A percentile compares a stretch with the other conserved stretches of the same genome.
phyloP scores from a whole-genome alignment of 2,888 invertebrate species.

The Drosophila neonasuta region DNA sequence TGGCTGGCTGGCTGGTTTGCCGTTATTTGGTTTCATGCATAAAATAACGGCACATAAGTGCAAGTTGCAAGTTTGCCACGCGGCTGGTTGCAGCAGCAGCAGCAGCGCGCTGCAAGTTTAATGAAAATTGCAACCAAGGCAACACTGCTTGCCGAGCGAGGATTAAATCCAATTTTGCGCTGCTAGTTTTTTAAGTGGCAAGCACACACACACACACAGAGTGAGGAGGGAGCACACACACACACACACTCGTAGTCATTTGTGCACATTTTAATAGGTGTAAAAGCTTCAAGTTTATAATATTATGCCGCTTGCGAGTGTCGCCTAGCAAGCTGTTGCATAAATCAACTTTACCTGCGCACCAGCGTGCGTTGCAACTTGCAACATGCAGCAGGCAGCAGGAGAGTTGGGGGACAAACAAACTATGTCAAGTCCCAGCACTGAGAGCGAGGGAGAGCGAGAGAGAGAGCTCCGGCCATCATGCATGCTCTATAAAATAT shows the following conservation, averaged over 20 bases:
- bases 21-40: constrained; percentile 76
- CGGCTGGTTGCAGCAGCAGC: constrained; percentile 7
- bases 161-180: constrained; percentile 70
- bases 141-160: constrained; percentile 33
- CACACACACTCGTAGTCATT: constrained; percentile 33
- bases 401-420: background rate
- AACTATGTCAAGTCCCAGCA: constrained; percentile 56
- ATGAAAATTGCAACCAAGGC: constrained; percentile 61
- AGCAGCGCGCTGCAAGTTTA: constrained; percentile 58
- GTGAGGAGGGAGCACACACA: background rate
- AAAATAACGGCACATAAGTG: constrained; percentile 71
- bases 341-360: constrained; percentile 65
- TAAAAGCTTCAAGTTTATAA: constrained; percentile 68
- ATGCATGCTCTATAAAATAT: constrained; percentile 73
- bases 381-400: constrained; percentile 6
- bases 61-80: constrained; percentile 49
- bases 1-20: constrained; percentile 11
- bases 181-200: constrained; percentile 68
- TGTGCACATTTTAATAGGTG: constrained; percentile 66
- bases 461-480: constrained; percentile 34
- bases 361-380: constrained; percentile 8
- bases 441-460: background rate
- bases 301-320: constrained; percentile 61
- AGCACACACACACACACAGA: constrained; percentile 18
- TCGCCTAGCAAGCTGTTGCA: constrained; percentile 68